Evolutionary conservation across 1,140 invertebrate genomes (phyloP), one percentile per base, ranked within the genome.

Genomic region (Zelostemma sp.): DNA sequence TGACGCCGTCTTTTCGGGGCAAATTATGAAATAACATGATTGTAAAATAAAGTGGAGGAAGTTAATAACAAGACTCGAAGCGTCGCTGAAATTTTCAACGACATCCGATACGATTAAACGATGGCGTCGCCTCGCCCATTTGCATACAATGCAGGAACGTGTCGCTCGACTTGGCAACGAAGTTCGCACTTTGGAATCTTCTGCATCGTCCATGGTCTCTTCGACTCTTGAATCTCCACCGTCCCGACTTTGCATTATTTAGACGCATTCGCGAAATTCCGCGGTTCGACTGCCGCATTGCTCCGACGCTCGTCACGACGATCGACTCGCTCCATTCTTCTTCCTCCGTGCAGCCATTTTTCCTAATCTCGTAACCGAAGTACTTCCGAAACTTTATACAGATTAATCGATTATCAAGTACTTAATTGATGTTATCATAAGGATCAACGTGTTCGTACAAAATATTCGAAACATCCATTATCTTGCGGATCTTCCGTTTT

Each of bases 61-160:
- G 45, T 59, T 31, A 35, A 40, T 50, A 55, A 55, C 31, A 33
- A 57, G 5, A 4, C 5, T 46, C 40, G 25, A 14, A 46, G 19
- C 11, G 12, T 57, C 40, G 25, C 15, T 46, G 17, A 41, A 35
- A 18, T 31, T 49, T 28, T 31, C 21, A 49, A 49, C 31, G 31
- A 50, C 31, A 43, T 17, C 18, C 43, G 45, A 54, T 48, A 35
- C 25, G 41, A 46, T 16, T 33, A 62, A 55, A 38, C 28, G 46
- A 47, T 40, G 65, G 11, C 59, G 62, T 62, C 54, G 43, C 31
- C 60, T 68, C 56, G 43, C 43, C 58, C 75, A 80, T 80, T 78
- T 72, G 72, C 76, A 78, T 77, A 80, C 76, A 80, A 80, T 78
- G 68, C 60, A 33, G 33, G 50, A 69, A 58, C 60, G 65, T 62